These are phyloP conservation scores for Ephialtes manifestator DNA, from an alignment of 2,888 invertebrate species.

Conservation along the genomic window DNA sequence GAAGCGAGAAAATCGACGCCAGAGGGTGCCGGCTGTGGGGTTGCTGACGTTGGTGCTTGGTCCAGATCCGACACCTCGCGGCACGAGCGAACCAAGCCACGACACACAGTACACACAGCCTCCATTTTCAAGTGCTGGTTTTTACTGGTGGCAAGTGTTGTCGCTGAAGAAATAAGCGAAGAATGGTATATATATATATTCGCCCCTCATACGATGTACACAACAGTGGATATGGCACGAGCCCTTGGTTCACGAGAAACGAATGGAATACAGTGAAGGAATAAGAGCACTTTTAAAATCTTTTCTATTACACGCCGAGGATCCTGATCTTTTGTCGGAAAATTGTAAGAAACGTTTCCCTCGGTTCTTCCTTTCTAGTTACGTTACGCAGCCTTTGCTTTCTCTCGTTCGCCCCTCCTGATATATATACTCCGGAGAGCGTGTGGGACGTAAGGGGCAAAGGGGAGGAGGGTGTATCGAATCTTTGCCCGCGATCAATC, in stretches of 20 bases:
- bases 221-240: background rate
- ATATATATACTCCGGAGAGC: conserved; percentile 5
- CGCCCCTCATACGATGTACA: conserved; percentile 1
- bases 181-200: background rate
- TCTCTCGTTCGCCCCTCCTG: conserved; percentile 8
- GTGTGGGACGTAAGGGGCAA: conserved; percentile 12
- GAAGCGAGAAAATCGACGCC: conserved; percentile 59
- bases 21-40: conserved; percentile 42
- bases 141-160: conserved; percentile 9
- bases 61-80: conserved; percentile 45
- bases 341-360: background rate
- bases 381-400: background rate
- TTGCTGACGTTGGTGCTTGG: conserved; percentile 49
- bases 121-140: conserved; percentile 47
- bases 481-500: conserved; percentile 68
- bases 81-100: conserved; percentile 5
- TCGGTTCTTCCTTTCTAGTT: background rate
- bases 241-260: background rate
- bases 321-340: background rate
- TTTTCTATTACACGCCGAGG: background rate
- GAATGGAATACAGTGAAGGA: background rate
- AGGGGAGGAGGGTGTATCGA: conserved; percentile 50
- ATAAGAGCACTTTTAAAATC: conserved; percentile 4
- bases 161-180: conserved; percentile 38
- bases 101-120: conserved; percentile 25